phyloP scores from a whole-genome alignment of 2,113 vertebrate species.

The Hemiscyllium ocellatum region DNA sequence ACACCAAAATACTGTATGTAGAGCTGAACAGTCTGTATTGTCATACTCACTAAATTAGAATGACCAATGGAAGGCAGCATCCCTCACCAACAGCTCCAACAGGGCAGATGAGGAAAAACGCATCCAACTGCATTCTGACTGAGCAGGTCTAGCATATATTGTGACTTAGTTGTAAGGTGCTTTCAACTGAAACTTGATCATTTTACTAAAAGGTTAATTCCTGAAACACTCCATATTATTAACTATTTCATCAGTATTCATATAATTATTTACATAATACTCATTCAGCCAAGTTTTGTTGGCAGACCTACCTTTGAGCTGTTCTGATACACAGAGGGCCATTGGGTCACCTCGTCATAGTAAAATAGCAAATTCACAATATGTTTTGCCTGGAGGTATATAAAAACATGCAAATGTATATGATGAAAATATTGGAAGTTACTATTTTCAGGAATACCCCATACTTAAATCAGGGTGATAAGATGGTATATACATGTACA shows the following conservation, averaged over 20 bases:
- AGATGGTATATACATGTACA: neutral
- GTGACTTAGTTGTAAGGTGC: neutral
- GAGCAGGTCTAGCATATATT: neutral
- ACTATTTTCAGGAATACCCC: neutral
- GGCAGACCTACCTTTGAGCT: neutral
- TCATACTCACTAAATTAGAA: neutral
- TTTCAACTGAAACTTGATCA: neutral
- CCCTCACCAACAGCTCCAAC: neutral
- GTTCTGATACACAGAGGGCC: conserved; percentile 17
- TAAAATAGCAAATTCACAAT: conserved; percentile 30
- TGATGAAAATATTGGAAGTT: neutral
- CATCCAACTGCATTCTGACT: neutral
- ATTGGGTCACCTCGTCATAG: conserved; percentile 17
- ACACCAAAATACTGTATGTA: neutral
- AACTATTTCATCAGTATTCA: neutral
- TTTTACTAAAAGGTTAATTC: neutral
- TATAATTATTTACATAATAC: too few relatives aligned
- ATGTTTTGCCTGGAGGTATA: neutral
- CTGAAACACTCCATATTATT: neutral
- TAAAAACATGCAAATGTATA: neutral
- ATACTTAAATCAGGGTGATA: neutral
- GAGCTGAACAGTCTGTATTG: neutral
- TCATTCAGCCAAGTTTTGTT: neutral
- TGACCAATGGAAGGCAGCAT: neutral
- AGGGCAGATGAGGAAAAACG: neutral